phyloP scores from a whole-genome alignment of 2,888 invertebrate genomes.

The Lissocephala sabroskyi region DNA sequence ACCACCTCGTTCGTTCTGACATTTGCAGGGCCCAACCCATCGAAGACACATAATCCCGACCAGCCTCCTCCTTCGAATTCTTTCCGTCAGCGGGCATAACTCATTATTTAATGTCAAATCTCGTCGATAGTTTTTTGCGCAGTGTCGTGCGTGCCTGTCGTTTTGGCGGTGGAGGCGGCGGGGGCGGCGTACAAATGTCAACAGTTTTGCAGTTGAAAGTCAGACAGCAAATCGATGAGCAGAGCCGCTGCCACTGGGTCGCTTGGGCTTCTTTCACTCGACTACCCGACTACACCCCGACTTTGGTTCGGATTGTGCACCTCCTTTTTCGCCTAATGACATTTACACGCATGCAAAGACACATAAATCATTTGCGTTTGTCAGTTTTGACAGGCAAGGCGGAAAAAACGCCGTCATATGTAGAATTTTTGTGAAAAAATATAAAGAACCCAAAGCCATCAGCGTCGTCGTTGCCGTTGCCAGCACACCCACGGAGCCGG shows the following conservation, averaged over 20 bases:
- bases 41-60: too few relatives aligned
- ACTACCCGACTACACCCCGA: neutral
- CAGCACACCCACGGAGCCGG: conserved; percentile 10
- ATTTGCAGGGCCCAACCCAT: neutral
- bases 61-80: conserved; percentile 50
- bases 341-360: conserved; percentile 66
- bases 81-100: conserved; percentile 54
- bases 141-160: conserved; percentile 24
- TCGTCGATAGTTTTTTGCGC: conserved; percentile 38
- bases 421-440: conserved; percentile 11
- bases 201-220: conserved; percentile 40
- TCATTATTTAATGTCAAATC: conserved; percentile 64
- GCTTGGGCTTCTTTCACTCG: neutral
- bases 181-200: conserved; percentile 30
- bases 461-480: too few relatives aligned
- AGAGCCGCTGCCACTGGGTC: neutral
- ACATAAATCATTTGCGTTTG: conserved; percentile 70
- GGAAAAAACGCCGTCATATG: neutral
- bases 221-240: conserved; percentile 41
- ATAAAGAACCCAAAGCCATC: neutral
- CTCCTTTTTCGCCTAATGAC: conserved; percentile 53
- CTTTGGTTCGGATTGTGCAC: neutral
- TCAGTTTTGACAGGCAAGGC: conserved; percentile 59
- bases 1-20: neutral
- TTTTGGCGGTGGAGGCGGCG: neutral